Evolutionary conservation across 2,797 vertebrate genomes (phyloP), one percentile per base, ranked within the genome.

Genomic region (Enteromius thamalakanensis): DNA sequence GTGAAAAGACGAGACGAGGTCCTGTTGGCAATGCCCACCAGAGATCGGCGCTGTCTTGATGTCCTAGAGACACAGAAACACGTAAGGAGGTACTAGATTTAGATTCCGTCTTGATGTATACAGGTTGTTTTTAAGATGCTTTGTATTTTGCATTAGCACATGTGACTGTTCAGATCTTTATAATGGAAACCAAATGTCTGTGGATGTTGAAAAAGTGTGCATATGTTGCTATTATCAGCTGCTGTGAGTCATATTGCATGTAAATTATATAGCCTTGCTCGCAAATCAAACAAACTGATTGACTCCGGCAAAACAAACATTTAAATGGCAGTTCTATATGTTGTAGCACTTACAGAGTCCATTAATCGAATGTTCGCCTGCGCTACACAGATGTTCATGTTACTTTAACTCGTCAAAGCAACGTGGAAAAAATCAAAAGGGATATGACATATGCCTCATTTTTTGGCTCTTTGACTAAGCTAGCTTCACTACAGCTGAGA

Each of bases 31-130:
- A 94, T 85, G 0, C 94, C 94, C 83, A 95, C 87, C 0, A 95
- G 93, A 6, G 97, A 95, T 21, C 98, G 94, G 0, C 97, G 94
- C 81, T 93, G 95, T 47, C 97, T 94, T 0, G 94, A 91, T 0
- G 95, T 96, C 88, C 97, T 99, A 80, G 1, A 1, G 51, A 9
- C 47, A 1, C 12, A 70, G 26, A 17, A 58, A 79, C 15, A 58
- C 12, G 10, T 10, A 87, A 23, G 64, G 21, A 47, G 19, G 37
- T 49, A 60, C 42, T 71, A 69, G 68, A 49, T 49, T 71, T 49
- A 47, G 17, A 21, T 58, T 23, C 12, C 21, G 12, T 29, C 58
- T 64, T 26, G 9, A 40, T 3, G 17, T 76, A 2, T 64, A 65
- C 14, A 29, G 62, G 15, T 65, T 69, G 67, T 2, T 37, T 68